Evolutionary conservation across 2,888 invertebrate genomes (phyloP).

Genomic region (Sinotaia quadrata): DNA sequence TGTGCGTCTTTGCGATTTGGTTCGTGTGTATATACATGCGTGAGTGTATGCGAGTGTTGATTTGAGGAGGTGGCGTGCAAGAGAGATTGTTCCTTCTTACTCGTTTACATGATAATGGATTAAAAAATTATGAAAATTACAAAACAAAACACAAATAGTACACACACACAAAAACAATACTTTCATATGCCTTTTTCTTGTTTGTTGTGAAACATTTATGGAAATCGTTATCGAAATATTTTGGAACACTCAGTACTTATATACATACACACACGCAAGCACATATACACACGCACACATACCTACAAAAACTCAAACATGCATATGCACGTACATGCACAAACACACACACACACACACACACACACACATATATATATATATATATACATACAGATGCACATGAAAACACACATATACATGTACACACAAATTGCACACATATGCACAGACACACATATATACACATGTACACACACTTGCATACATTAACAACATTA

Average conservation of each 20-base stretch:
- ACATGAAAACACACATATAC: neutral
- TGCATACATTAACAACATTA: neutral
- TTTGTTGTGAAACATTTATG: no score
- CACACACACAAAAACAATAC: neutral
- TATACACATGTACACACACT: neutral
- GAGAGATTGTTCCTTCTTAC: no score
- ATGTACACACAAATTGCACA: neutral
- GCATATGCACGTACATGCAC: no score
- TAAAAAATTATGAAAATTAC: no score
- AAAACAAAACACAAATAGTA: neutral
- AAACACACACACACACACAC: neutral
- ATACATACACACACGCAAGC: conserved; percentile 5
- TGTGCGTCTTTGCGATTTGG: neutral
- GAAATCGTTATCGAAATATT: no score
- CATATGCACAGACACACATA: neutral
- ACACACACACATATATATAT: neutral
- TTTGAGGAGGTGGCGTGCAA: neutral
- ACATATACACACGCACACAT: no score
- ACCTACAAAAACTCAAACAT: no score
- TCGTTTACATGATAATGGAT: no score
- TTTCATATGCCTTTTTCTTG: no score
- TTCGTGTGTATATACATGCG: neutral
- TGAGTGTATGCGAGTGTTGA: neutral
- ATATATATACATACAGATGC: neutral
- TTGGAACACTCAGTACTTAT: no score